Conservation (phyloP, 2,888 invertebrate species). For the Metalampra italica region DNA sequence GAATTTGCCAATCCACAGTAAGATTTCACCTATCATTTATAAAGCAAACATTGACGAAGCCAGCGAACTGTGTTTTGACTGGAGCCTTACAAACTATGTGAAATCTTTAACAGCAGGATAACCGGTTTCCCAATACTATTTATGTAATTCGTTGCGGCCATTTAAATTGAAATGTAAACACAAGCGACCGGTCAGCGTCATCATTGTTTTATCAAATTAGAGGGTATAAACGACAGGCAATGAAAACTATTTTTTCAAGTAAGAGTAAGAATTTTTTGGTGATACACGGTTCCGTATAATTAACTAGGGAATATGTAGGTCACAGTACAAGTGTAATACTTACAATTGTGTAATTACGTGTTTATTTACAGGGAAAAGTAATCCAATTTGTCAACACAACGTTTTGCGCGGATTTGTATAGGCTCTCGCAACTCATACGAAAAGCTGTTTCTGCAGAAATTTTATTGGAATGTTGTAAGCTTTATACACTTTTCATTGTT, state of each 20-base stretch:
- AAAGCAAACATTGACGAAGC: too few relatives aligned
- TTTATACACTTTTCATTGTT: not conserved
- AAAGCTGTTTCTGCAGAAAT: not conserved
- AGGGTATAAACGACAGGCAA: slow-evolving; percentile 1
- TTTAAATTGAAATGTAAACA: not conserved
- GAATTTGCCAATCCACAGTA: too few relatives aligned
- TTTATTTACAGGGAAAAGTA: slow-evolving; percentile 9
- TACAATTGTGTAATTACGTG: not conserved
- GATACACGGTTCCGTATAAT: slow-evolving; percentile 2
- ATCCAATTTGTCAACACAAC: slow-evolving; percentile 7
- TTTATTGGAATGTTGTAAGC: not conserved
- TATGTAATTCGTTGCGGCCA: not conserved
- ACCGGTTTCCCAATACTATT: slow-evolving; percentile 1
- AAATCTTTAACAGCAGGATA: slow-evolving; percentile 1
- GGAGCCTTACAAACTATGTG: not conserved
- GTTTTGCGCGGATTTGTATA: not conserved
- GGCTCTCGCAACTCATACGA: not conserved
- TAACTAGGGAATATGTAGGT: slow-evolving; percentile 1
- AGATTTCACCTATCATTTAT: too few relatives aligned
- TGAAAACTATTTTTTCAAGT: not conserved
- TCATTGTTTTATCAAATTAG: not conserved
- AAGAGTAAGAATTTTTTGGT: not conserved
- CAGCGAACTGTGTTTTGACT: too few relatives aligned
- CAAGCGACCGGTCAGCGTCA: not conserved
- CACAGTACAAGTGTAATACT: slow-evolving; percentile 3